phyloP scores from a whole-genome alignment of 2,113 vertebrate species.

The Brachirus orientalis region DNA sequence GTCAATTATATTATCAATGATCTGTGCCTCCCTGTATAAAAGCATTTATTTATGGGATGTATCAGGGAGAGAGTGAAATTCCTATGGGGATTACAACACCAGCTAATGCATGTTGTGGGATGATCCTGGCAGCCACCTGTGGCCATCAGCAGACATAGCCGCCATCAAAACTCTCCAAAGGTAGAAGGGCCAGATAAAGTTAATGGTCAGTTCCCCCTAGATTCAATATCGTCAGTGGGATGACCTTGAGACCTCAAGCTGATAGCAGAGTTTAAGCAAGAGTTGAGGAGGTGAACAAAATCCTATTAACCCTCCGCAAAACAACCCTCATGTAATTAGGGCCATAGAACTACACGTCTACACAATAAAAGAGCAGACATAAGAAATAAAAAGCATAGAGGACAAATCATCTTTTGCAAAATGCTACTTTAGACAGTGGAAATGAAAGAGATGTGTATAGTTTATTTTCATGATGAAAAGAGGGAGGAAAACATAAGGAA shows the following conservation, averaged over 20 bases:
- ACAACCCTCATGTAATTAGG: slow-evolving; percentile 37
- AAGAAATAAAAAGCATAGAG: slow-evolving; percentile 20
- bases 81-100: slow-evolving; percentile 63
- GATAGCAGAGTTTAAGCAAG: slow-evolving; percentile 39
- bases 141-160: slow-evolving; percentile 59
- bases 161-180: slow-evolving; percentile 65
- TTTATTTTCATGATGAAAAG: slow-evolving; percentile 55
- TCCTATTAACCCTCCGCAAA: slow-evolving; percentile 47
- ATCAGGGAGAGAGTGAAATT: slow-evolving; percentile 64
- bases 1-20: slow-evolving; percentile 31
- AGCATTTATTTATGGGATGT: slow-evolving; percentile 34
- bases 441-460: slow-evolving; percentile 35
- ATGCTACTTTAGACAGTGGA: slow-evolving; percentile 37
- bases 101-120: slow-evolving; percentile 56
- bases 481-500: slow-evolving; percentile 46
- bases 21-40: slow-evolving; percentile 17
- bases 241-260: slow-evolving; percentile 66
- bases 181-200: slow-evolving; percentile 56
- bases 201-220: slow-evolving; percentile 1
- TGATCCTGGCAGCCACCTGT: slow-evolving; percentile 62
- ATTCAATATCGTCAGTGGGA: slow-evolving; percentile 50
- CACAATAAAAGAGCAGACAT: slow-evolving; percentile 39
- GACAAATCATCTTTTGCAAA: slow-evolving; percentile 38
- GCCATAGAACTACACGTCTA: slow-evolving; percentile 26
- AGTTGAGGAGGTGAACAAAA: slow-evolving; percentile 46